Percentiles rank a stretch among this genome's conserved stretches.
phyloP scores from a whole-genome alignment of 2,888 invertebrate species.

The Spisula solida region DNA sequence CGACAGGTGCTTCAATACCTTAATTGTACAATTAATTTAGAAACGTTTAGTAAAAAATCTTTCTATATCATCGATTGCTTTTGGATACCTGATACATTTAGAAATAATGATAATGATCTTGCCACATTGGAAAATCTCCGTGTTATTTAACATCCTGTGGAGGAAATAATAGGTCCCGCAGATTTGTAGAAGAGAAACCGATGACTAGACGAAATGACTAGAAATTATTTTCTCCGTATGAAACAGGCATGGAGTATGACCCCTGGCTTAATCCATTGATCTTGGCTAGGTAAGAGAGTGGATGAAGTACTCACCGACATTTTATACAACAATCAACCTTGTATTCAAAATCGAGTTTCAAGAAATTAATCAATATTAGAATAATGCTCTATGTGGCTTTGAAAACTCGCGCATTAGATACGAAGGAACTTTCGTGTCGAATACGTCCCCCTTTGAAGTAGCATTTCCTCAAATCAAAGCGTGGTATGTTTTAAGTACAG shows the following conservation, averaged over 20 bases:
- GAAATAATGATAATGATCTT: background rate
- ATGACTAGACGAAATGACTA: conserved; percentile 9
- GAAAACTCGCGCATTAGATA: too few relatives aligned
- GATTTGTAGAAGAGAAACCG: conserved; percentile 17
- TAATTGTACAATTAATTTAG: conserved; percentile 13
- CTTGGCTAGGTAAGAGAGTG: background rate
- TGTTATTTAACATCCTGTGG: background rate
- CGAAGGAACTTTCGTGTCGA: too few relatives aligned
- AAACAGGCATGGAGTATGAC: background rate
- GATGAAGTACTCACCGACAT: background rate
- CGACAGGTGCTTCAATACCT: background rate
- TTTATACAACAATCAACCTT: background rate
- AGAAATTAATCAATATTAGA: too few relatives aligned
- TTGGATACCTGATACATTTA: background rate
- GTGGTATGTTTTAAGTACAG: too few relatives aligned
- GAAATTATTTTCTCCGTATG: conserved; percentile 12
- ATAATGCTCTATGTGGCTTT: too few relatives aligned
- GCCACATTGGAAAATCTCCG: conserved; percentile 8
- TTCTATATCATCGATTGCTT: conserved; percentile 14
- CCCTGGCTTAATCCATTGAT: background rate
- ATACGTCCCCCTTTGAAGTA: too few relatives aligned
- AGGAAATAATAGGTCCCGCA: conserved; percentile 17
- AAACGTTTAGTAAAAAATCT: conserved; percentile 7
- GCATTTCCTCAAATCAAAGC: too few relatives aligned
- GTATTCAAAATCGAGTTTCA: too few relatives aligned